A percentile compares a stretch with the other conserved stretches of the same genome.
Evolutionary conservation across 2,797 vertebrate genomes (phyloP).

Genomic region (Cossypha caffra): DNA sequence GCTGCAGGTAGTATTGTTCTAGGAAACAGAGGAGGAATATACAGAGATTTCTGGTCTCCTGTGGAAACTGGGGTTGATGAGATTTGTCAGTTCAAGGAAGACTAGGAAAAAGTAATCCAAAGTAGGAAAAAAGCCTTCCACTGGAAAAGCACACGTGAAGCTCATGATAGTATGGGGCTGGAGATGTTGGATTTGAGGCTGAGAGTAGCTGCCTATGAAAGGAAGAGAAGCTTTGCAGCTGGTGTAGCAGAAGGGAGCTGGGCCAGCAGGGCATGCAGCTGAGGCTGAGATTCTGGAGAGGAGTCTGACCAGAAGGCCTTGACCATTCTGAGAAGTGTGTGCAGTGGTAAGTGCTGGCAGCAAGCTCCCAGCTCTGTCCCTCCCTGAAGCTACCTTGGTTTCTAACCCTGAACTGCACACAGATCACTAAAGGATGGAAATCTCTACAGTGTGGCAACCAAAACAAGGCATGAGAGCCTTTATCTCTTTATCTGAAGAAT

Average conservation of each 20-base stretch:
- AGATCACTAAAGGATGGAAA: neutral
- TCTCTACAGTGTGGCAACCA: neutral
- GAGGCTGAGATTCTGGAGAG: neutral
- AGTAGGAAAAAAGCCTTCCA: neutral
- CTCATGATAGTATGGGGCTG: neutral
- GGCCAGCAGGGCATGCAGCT: neutral
- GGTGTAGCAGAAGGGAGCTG: neutral
- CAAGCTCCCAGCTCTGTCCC: neutral
- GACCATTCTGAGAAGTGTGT: neutral
- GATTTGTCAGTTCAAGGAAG: neutral
- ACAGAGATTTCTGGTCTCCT: neutral
- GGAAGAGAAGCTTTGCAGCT: neutral
- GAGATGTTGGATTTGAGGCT: neutral
- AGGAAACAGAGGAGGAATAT: neutral
- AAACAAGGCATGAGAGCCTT: accelerated
- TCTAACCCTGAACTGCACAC: neutral
- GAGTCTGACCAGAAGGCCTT: neutral
- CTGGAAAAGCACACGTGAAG: neutral
- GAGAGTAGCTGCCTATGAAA: neutral
- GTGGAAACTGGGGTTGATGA: neutral
- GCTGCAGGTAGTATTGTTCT: neutral
- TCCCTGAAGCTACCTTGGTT: neutral
- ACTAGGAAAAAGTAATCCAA: neutral
- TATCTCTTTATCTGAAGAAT: neutral
- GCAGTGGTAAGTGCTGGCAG: neutral